Percentiles rank a stretch among this genome's conserved stretches.
Evolutionary conservation across 2,797 vertebrate species (phyloP).

Genomic region (Catostomus latipinnis): DNA sequence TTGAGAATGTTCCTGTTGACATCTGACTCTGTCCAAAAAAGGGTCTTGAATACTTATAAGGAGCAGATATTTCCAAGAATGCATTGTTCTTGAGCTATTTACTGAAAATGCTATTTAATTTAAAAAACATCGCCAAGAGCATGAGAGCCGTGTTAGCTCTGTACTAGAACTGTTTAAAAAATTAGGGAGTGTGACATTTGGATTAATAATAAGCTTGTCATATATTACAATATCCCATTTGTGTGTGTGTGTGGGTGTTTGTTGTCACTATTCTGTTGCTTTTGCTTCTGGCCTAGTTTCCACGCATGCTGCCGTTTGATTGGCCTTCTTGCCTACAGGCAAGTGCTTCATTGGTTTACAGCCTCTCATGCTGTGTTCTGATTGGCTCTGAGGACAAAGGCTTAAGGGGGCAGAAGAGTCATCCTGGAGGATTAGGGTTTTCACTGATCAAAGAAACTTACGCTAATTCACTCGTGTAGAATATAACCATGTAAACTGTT

Average conservation of each 20-base stretch:
- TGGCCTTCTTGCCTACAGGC: conserved; percentile 41
- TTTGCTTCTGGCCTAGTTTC: conserved; percentile 53
- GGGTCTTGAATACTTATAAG: neutral
- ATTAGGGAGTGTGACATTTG: conserved; percentile 21
- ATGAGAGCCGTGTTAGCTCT: neutral
- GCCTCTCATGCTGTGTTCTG: conserved; percentile 26
- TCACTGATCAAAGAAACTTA: conserved; percentile 39
- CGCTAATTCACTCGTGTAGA: conserved; percentile 25
- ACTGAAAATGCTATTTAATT: neutral
- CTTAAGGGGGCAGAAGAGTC: conserved; percentile 42
- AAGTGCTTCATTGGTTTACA: conserved; percentile 30
- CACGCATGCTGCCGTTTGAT: conserved; percentile 35
- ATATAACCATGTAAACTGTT: conserved; percentile 2
- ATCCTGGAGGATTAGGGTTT: conserved; percentile 47
- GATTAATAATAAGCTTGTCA: neutral
- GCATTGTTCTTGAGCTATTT: neutral
- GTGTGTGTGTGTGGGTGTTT: neutral
- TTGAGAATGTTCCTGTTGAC: conserved; percentile 12
- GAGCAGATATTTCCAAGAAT: neutral
- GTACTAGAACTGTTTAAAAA: neutral
- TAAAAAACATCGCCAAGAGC: neutral
- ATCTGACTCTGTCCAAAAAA: neutral
- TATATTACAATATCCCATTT: conserved; percentile 41
- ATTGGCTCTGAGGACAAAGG: conserved; percentile 43
- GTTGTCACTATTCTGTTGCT: conserved; percentile 50